These are phyloP conservation scores for Dynastes grantii DNA, from an alignment of 2,888 invertebrate species.

Conservation along the genomic window DNA sequence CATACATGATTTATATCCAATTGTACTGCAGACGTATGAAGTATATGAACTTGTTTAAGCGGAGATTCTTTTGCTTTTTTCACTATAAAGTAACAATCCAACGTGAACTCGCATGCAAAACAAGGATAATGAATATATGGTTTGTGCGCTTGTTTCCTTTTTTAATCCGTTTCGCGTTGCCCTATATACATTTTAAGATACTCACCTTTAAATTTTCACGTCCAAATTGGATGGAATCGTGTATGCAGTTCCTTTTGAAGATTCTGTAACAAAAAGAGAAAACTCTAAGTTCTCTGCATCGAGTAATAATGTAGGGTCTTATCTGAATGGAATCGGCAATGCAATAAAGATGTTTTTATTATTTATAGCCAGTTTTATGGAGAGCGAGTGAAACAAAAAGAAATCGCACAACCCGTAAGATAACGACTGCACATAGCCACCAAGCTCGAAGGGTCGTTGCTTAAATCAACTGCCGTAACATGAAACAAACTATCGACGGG, in stretches of 20 bases:
- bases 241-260: no score
- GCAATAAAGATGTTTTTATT: constrained; percentile 52
- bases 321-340: constrained; percentile 45
- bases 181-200: not conserved
- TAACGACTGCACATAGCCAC: constrained; percentile 61
- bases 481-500: constrained; percentile 68
- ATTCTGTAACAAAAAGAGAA: not conserved
- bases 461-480: constrained; percentile 69
- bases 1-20: constrained; percentile 62
- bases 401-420: constrained; percentile 46
- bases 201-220: not conserved
- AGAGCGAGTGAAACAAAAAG: constrained; percentile 57
- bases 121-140: constrained; percentile 56
- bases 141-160: constrained; percentile 1
- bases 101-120: constrained; percentile 57
- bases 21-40: constrained; percentile 59
- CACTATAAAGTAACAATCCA: constrained; percentile 42
- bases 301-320: constrained; percentile 32
- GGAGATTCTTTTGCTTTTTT: constrained; percentile 36
- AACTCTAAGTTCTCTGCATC: not conserved
- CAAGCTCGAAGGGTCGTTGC: constrained; percentile 65
- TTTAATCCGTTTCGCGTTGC: constrained; percentile 8
- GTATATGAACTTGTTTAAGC: constrained; percentile 58
- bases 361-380: constrained; percentile 56
- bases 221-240: no score